Percentiles rank a stretch among this genome's conserved stretches.
These are phyloP conservation scores for Calliphora vicina DNA, from an alignment of 1,140 invertebrate genomes.

Conservation along the genomic window DNA sequence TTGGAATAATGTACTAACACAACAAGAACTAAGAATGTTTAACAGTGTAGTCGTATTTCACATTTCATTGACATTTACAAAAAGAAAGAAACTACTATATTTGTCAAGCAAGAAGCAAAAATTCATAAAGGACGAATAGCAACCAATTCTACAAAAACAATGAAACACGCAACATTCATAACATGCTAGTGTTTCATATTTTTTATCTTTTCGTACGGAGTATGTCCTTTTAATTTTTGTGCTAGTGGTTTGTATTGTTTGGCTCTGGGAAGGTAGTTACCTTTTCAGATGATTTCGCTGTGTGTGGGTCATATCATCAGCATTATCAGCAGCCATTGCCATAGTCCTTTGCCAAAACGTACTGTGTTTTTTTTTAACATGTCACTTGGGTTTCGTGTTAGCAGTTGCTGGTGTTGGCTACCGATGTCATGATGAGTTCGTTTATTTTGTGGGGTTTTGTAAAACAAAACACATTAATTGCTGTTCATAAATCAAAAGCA, in stretches of 20 bases:
- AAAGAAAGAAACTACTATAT: no score
- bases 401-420: background rate
- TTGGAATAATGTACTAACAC: no score
- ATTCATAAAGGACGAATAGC: no score
- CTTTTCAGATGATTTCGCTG: background rate
- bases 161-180: no score
- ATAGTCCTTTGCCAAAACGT: background rate
- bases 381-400: background rate
- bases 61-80: no score
- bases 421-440: background rate
- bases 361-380: background rate
- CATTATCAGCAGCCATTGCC: background rate
- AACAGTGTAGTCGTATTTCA: no score
- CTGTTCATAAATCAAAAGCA: slow-evolving; percentile 20
- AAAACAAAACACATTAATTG: slow-evolving; percentile 20
- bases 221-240: background rate
- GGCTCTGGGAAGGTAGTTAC: background rate
- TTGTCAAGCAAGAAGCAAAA: no score
- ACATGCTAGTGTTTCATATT: no score
- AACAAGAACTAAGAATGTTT: no score
- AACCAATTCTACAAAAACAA: no score
- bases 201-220: background rate
- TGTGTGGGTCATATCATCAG: background rate
- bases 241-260: background rate
- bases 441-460: background rate